A percentile compares a stretch with the other conserved stretches of the same genome.
These are phyloP conservation scores for Callimorpha dominula DNA, from an alignment of 2,888 invertebrate genomes.

Conservation along the genomic window DNA sequence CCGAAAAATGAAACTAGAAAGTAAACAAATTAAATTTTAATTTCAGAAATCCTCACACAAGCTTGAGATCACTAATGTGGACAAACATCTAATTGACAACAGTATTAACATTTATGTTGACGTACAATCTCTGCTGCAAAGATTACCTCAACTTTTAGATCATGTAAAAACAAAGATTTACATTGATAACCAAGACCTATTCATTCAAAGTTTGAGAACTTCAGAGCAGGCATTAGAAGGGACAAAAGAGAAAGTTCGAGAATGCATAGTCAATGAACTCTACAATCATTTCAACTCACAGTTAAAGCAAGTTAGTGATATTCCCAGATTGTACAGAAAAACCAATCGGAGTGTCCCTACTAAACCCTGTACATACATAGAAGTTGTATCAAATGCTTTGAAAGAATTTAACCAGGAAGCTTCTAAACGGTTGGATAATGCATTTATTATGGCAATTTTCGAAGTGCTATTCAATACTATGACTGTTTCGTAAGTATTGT, in stretches of 20 bases:
- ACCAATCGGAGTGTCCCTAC: constrained; percentile 96
- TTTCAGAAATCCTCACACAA: constrained; percentile 69
- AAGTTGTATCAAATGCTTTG: constrained; percentile 88
- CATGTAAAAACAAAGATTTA: constrained; percentile 66
- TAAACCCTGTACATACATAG: constrained; percentile 93
- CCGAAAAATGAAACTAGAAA: background rate
- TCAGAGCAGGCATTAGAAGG: constrained; percentile 65
- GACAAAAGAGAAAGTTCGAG: constrained; percentile 68
- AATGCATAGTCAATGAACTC: constrained; percentile 77
- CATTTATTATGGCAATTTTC: constrained; percentile 70
- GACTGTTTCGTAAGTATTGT: constrained; percentile 85
- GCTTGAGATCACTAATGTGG: constrained; percentile 67
- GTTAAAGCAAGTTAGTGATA: constrained; percentile 95
- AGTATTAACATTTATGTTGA: constrained; percentile 78
- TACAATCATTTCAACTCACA: constrained; percentile 84
- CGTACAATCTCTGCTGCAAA: constrained; percentile 63
- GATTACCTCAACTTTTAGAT: constrained; percentile 68
- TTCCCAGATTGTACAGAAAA: constrained; percentile 96
- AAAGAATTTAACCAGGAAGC: constrained; percentile 86
- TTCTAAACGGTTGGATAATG: constrained; percentile 67
- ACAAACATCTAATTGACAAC: constrained; percentile 72
- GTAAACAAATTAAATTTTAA: background rate
- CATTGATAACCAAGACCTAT: constrained; percentile 61
- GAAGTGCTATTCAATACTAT: constrained; percentile 81
- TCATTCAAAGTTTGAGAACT: constrained; percentile 66